Evolutionary conservation across 2,113 vertebrate genomes (phyloP), one percentile per base, ranked within the genome.

Genomic region (Sitta europaea): DNA sequence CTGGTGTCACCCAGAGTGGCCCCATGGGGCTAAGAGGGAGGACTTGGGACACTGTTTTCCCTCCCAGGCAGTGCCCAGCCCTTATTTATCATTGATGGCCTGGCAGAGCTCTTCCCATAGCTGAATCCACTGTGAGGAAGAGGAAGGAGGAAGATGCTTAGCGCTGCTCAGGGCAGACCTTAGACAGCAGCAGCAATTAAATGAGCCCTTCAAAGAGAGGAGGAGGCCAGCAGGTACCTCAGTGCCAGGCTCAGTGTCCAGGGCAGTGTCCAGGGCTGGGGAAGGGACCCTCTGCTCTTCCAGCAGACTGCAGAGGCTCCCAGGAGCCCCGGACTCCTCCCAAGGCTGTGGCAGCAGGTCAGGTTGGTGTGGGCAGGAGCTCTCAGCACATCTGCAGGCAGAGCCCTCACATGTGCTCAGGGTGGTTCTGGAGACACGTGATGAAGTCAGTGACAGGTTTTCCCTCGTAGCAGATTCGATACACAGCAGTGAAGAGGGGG

Each of bases 401-500:
- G 80, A 85, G 24, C 78, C 28, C 59, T 98, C 82, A 99, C 94
- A 98, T 97, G 96, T 99, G 99, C 77, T 98, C 99, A 9, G 99
- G 99, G 92, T 99, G 99, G 97, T 98, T 99, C 97, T 99, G 99
- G 88, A 99, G 98, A 82, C 99, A 99, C 22, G 15, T 94, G 97
- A 99, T 98, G 95, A 99, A 98, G 68, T 99, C 99, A 23, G 97
- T 88, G 23, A 99, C 98, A 0, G 99, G 98, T 92, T 98, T 99
- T 75, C 97, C 94, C 86, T 98, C 96, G 4, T 99, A 99, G 97
- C 99, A 99, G 96, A 99, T 98, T 97, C 96, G 97, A 90, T 99
- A 99, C 54, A 99, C 99, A 1, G 99, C 99, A 8, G 97, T 99
- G 98, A 99, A 99, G 67, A 99, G 98, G 31, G 99, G 99, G 95